These are phyloP conservation scores for Globodera rostochiensis DNA, from an alignment of 1,140 invertebrate species.

Conservation along the genomic window DNA sequence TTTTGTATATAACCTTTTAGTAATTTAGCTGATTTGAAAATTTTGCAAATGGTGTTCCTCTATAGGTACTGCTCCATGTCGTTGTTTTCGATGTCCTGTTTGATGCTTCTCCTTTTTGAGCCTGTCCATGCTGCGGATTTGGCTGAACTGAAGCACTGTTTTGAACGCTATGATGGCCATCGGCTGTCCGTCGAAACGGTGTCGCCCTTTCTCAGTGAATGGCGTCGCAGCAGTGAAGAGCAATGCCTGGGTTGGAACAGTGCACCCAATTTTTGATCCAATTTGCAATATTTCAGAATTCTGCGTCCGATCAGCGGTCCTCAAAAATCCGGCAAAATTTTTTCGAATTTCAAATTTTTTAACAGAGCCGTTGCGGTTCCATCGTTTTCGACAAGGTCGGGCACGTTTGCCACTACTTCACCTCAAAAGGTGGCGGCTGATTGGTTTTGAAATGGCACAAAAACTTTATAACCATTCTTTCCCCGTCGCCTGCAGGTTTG, in stretches of 20 bases:
- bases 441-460: too few species aligned
- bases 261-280: not conserved
- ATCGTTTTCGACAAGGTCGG: slow-evolving; percentile 17
- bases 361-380: slow-evolving; percentile 13
- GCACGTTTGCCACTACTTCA: slow-evolving; percentile 26
- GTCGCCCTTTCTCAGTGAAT: slow-evolving; percentile 20
- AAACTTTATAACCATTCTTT: too few species aligned
- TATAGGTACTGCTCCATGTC: not conserved
- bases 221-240: slow-evolving; percentile 5
- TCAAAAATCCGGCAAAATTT: not conserved
- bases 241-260: not conserved
- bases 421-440: not conserved
- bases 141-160: slow-evolving; percentile 1
- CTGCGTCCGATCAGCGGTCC: slow-evolving; percentile 16
- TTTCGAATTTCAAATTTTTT: not conserved
- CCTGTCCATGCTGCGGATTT: not conserved
- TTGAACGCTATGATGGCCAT: not conserved
- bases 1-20: too few species aligned
- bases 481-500: not conserved
- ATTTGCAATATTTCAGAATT: slow-evolving; percentile 10
- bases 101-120: not conserved
- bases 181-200: not conserved
- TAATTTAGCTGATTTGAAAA: too few species aligned
- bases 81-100: not conserved
- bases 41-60: too few species aligned